A percentile compares a stretch with the other conserved stretches of the same genome.
Conservation (phyloP, 2,888 invertebrate species). For the Matsumyia berberina region DNA sequence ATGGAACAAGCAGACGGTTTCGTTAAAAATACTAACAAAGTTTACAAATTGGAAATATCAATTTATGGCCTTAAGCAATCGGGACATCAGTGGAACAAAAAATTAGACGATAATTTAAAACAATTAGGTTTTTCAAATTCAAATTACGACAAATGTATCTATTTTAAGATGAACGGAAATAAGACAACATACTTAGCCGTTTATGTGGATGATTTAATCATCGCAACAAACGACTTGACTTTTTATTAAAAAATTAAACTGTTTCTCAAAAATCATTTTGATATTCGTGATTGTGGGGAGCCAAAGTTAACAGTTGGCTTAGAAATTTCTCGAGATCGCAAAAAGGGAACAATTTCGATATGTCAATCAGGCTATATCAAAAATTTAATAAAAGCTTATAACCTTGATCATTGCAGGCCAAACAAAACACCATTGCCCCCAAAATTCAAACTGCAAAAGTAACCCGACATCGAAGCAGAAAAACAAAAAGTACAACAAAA, state of each 20-base stretch:
- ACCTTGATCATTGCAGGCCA: constrained; percentile 26
- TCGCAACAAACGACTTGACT: not conserved
- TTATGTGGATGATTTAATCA: constrained; percentile 31
- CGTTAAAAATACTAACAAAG: not conserved
- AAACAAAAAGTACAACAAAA: constrained; percentile 7
- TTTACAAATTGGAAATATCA: not conserved
- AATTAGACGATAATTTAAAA: not conserved
- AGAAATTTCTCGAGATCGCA: constrained; percentile 3
- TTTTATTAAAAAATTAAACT: constrained; percentile 14
- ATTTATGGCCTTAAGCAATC: constrained; percentile 43
- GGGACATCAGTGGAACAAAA: constrained; percentile 19
- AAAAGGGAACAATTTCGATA: constrained; percentile 3
- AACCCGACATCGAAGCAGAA: constrained; percentile 28
- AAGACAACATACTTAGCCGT: not conserved
- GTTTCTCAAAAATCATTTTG: constrained; percentile 5
- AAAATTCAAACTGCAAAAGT: constrained; percentile 26
- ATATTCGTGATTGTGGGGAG: not conserved
- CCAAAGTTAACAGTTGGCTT: not conserved
- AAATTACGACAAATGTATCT: constrained; percentile 13
- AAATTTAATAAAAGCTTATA: constrained; percentile 14
- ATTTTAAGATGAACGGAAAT: not conserved
- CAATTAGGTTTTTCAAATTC: not conserved
- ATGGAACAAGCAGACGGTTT: constrained; percentile 23
- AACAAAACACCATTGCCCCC: constrained; percentile 20
- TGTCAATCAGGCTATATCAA: not conserved